phyloP scores from a whole-genome alignment of 1,140 invertebrate species.

The Brachionus calyciflorus region DNA sequence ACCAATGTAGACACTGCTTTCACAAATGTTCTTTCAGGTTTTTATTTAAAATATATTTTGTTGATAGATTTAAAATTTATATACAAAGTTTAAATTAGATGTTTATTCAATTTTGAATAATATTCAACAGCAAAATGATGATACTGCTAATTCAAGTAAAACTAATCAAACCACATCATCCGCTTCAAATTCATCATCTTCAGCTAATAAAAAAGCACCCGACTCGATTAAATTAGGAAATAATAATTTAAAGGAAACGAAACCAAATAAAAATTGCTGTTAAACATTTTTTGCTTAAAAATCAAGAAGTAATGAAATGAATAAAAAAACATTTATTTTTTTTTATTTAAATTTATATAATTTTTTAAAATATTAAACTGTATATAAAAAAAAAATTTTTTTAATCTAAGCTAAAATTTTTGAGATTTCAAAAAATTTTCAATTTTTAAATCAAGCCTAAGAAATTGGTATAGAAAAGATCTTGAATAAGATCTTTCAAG shows the following conservation, averaged over 20 bases:
- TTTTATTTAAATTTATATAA: no score
- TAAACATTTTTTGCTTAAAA: no score
- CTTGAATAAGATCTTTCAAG: no score
- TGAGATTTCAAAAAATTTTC: no score
- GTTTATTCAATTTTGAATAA: background rate
- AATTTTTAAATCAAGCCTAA: no score
- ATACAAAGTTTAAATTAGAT: background rate
- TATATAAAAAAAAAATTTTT: no score
- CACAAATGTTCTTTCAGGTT: conserved; percentile 98
- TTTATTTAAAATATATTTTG: background rate
- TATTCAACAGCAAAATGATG: conserved; percentile 1
- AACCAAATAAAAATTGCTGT: conserved; percentile 6
- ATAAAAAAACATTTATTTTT: no score
- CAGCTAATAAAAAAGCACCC: background rate
- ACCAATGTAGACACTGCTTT: conserved; percentile 99
- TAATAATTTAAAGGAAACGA: background rate
- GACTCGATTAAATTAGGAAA: background rate
- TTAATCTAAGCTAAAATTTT: no score
- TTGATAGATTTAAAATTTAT: background rate
- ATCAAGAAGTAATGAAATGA: no score
- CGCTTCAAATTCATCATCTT: background rate
- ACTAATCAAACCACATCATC: background rate
- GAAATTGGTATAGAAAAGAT: no score
- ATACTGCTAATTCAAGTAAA: background rate
- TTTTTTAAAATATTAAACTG: no score